Percentiles rank a stretch among this genome's conserved stretches.
Evolutionary conservation across 2,797 vertebrate genomes (phyloP).

Genomic region (Coluber constrictor): DNA sequence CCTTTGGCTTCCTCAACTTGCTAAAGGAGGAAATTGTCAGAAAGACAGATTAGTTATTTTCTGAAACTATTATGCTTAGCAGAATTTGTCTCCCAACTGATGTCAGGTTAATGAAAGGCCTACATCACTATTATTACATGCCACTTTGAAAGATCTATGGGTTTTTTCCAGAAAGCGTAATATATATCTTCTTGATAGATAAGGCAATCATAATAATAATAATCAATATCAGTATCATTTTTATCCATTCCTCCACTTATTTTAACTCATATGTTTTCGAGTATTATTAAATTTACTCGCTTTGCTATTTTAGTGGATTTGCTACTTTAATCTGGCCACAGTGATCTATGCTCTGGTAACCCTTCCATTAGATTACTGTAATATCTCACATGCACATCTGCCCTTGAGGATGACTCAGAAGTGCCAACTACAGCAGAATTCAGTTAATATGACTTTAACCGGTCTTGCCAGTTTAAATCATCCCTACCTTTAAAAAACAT

Average conservation of each 20-base stretch:
- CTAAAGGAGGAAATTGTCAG: neutral
- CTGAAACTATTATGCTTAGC: neutral
- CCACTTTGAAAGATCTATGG: neutral
- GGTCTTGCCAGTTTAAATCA: neutral
- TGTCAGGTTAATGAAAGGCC: neutral
- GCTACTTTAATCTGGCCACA: neutral
- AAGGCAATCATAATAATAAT: neutral
- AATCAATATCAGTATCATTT: neutral
- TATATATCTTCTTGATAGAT: neutral
- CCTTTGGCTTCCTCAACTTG: neutral
- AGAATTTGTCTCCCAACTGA: neutral
- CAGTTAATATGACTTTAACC: neutral
- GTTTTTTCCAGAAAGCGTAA: neutral
- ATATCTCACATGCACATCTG: neutral
- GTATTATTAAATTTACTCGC: neutral
- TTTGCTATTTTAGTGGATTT: neutral
- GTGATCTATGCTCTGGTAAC: neutral
- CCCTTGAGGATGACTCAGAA: neutral
- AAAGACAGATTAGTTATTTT: neutral
- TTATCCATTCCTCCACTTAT: neutral
- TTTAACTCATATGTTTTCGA: neutral
- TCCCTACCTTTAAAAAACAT: neutral
- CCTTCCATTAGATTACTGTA: neutral
- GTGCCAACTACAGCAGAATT: neutral
- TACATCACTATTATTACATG: neutral